Evolutionary conservation across 2,113 vertebrate genomes (phyloP), one percentile per base, ranked within the genome.

Genomic region (Lipophrys pholis): DNA sequence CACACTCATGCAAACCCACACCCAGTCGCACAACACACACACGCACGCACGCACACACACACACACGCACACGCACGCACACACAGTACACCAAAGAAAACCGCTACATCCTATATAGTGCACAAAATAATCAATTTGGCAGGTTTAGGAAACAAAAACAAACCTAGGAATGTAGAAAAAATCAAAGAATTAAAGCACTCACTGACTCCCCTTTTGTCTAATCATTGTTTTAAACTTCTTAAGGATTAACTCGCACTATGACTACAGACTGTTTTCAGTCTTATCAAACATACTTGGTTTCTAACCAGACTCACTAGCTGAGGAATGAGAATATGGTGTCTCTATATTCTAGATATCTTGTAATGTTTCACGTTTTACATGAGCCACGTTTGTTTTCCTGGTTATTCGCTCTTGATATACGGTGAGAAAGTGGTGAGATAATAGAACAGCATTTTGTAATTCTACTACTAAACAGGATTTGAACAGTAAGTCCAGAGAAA

Each of bases 61-160:
- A 30, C 21, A 30, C 21, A 30, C 21, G 4, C 21, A 30, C 21
- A 30, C 21, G 4, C 21, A 35, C 83, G 81, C 61, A 73, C 82
- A 51, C 36, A 48, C 46, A 11, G 38, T 53, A 75, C 73, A 81
- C 76, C 14, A 14, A 57, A 60, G 83, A 62, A 45, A 48, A 80
- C 73, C 14, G 80, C 86, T 88, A 87, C 85, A 81, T 83, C 66
- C 62, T 87, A 73, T 87, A 73, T 79, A 84, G 72, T 78, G 74
- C 70, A 79, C 75, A 45, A 87, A 88, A 84, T 83, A 58, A 80
- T 68, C 65, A 69, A 87, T 86, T 80, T 85, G 82, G 82, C 87
- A 84, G 81, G 86, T 87, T 84, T 59, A 73, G 74, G 76, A 90
- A 42, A 83, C 15, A 53, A 85, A 30, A 87, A 68, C 48, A 48